Conservation (phyloP, 1,140 invertebrate species). For the Phthorimaea operculella region DNA sequence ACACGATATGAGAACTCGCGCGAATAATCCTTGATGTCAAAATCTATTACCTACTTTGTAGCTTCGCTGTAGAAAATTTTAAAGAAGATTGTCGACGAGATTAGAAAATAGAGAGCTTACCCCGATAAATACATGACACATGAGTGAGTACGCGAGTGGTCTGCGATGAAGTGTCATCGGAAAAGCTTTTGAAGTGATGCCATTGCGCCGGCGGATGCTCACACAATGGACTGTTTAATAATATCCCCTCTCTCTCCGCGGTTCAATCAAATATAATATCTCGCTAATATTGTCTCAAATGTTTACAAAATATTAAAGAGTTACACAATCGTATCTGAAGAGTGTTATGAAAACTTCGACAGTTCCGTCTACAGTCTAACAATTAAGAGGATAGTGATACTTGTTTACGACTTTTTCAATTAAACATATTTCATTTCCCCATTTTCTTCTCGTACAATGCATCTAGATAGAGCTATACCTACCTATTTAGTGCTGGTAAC, state of each 20-base stretch:
- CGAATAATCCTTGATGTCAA: too few relatives aligned
- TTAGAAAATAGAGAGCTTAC: neutral
- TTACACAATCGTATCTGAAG: neutral
- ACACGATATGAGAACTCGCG: too few relatives aligned
- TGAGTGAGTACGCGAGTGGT: neutral
- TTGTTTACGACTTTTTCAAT: too few relatives aligned
- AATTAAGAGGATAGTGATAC: too few relatives aligned
- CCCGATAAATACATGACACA: neutral
- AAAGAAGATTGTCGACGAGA: neutral
- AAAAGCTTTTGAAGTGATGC: neutral
- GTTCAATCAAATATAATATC: neutral
- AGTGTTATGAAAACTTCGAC: neutral
- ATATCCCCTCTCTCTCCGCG: neutral
- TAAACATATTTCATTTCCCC: too few relatives aligned
- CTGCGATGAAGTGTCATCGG: neutral
- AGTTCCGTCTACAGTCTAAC: neutral
- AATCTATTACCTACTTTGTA: too few relatives aligned
- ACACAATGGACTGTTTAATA: slow-evolving; percentile 1
- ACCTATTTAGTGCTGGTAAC: too few relatives aligned
- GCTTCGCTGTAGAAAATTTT: neutral
- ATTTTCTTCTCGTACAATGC: too few relatives aligned
- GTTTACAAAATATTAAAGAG: slow-evolving; percentile 3
- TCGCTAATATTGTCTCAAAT: neutral
- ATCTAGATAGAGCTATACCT: too few relatives aligned
- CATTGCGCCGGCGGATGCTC: neutral